phyloP scores from a whole-genome alignment of 2,888 invertebrate species.

The Panorpa germanica region DNA sequence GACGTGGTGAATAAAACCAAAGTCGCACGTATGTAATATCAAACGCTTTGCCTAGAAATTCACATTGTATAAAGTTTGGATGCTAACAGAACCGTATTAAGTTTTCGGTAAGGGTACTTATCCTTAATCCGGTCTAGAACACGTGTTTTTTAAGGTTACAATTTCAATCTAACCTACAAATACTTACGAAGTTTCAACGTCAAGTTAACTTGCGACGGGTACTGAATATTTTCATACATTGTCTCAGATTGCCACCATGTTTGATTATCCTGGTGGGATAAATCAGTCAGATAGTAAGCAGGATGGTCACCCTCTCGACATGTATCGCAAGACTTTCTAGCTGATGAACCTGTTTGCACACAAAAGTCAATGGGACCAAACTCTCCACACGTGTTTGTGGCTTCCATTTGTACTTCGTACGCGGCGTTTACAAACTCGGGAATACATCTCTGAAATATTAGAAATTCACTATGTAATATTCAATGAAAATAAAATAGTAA shows the following conservation, averaged over 20 bases:
- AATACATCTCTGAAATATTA: slow-evolving; percentile 77
- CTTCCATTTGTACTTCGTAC: slow-evolving; percentile 72
- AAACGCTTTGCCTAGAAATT: slow-evolving; percentile 70
- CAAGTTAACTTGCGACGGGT: slow-evolving; percentile 81
- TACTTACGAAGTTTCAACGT: slow-evolving; percentile 66
- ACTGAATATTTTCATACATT: slow-evolving; percentile 84
- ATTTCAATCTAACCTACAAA: background rate
- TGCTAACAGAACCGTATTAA: background rate
- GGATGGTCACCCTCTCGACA: slow-evolving; percentile 53
- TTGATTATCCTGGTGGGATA: slow-evolving; percentile 74
- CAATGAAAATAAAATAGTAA: no score
- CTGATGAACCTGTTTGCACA: slow-evolving; percentile 70
- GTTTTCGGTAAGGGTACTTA: background rate
- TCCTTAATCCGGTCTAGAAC: background rate
- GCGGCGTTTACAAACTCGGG: slow-evolving; percentile 96
- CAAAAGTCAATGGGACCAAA: slow-evolving; percentile 66
- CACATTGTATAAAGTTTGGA: background rate
- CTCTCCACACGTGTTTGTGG: slow-evolving; percentile 91
- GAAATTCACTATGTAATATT: no score
- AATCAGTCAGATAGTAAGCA: slow-evolving; percentile 69
- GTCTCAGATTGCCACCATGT: slow-evolving; percentile 99
- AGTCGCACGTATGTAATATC: slow-evolving; percentile 93
- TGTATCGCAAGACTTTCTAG: slow-evolving; percentile 58
- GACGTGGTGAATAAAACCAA: slow-evolving; percentile 86
- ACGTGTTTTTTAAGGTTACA: background rate